Conservation (phyloP, 2,797 vertebrate species). For the Hemibagrus guttatus region DNA sequence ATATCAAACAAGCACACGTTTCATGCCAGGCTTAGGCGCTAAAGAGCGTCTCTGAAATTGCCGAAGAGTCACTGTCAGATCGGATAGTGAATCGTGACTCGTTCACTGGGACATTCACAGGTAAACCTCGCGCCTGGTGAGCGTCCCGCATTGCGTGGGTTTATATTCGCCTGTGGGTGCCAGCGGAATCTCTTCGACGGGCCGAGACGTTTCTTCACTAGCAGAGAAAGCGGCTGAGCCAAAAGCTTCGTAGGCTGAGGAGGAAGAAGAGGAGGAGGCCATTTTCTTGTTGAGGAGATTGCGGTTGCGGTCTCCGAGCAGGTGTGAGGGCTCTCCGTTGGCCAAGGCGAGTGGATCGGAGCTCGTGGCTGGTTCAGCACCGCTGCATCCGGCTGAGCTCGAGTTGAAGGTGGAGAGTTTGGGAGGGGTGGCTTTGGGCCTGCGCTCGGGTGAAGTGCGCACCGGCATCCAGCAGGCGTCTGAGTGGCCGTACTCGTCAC, state of each 20-base stretch:
- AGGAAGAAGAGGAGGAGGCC: conserved; percentile 94
- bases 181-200: conserved; percentile 92
- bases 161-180: conserved; percentile 97
- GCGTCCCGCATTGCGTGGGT: conserved; percentile 92
- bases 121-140: conserved; percentile 98
- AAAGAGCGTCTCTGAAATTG: conserved; percentile 50
- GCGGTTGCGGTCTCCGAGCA: conserved; percentile 97
- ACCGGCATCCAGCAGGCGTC: conserved; percentile 99
- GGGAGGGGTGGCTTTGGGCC: conserved; percentile 93
- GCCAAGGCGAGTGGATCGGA: conserved; percentile 88
- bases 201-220: conserved; percentile 84
- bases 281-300: conserved; percentile 98
- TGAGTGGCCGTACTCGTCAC: conserved; percentile 97
- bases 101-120: conserved; percentile 80
- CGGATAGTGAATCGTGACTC: not conserved
- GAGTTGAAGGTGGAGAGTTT: conserved; percentile 97
- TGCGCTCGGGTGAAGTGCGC: conserved; percentile 94
- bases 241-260: conserved; percentile 94
- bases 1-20: conserved; percentile 35
- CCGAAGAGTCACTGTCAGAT: conserved; percentile 5
- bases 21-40: conserved; percentile 46
- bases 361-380: conserved; percentile 84
- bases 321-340: conserved; percentile 88
- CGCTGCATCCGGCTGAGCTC: conserved; percentile 76
- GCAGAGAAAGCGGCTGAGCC: conserved; percentile 85